Evolutionary conservation across 2,797 vertebrate species (phyloP), one percentile per base, ranked within the genome.

Genomic region (Triplophysa bombifrons): DNA sequence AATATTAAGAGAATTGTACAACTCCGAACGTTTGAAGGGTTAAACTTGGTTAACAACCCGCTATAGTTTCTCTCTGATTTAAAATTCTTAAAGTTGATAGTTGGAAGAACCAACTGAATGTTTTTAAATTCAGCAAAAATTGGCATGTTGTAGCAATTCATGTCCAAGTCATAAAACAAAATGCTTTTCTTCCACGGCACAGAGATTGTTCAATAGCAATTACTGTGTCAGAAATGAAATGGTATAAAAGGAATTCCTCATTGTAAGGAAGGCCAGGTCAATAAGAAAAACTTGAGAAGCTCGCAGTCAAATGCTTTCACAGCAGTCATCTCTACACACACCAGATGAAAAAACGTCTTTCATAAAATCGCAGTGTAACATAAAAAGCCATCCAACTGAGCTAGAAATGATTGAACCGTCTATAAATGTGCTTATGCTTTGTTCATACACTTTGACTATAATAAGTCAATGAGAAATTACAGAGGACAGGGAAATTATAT

Each of bases 131-230:
- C 6, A 61, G 61, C 25, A 71, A 82, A 30, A 76, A 78, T 75
- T 75, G 76, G 66, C 48, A 65, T 46, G 74, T 77, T 78, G 27
- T 63, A 50, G 20, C 44, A 69, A 69, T 51, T 80, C 65, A 79
- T 73, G 68, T 69, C 79, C 82, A 72, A 70, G 58, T 46, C 72
- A 67, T 82, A 77, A 77, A 77, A 50, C 48, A 73, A 84, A 84
- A 76, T 64, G 65, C 60, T 71, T 80, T 84, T 83, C 60, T 11
- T 72, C 56, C 25, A 74, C n/a, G n/a, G 76, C 72, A 71, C 50
- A 64, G 72, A 82, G 2, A 56, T 69, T 53, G 68, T 65, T 73
- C 48, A 67, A 55, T 74, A 66, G 71, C 83, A 84, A 85, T 84
- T 80, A 82, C 74, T 14, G 64, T 66, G 0, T 27, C 25, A 74